phyloP scores from a whole-genome alignment of 2,113 vertebrate genomes.

The Poicephalus meyeri region DNA sequence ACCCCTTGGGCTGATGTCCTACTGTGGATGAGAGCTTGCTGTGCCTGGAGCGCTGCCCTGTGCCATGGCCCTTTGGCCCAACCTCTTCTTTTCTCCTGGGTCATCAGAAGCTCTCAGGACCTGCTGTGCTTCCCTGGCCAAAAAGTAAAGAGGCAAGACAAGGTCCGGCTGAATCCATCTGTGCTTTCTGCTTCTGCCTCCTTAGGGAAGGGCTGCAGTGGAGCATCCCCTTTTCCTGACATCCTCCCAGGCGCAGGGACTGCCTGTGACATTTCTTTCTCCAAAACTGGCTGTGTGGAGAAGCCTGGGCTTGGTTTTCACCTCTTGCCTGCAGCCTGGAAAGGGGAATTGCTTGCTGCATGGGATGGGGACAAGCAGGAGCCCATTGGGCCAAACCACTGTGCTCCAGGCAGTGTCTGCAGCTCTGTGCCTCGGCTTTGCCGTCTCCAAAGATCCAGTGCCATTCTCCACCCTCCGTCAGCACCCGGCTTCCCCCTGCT shows the following conservation, averaged over 20 bases:
- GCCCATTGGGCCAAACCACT: background rate
- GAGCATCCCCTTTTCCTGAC: accelerated
- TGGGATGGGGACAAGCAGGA: background rate
- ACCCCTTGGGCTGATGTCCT: accelerated
- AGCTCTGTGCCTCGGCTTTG: background rate
- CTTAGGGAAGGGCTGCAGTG: background rate
- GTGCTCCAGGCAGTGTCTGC: background rate
- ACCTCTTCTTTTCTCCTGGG: accelerated
- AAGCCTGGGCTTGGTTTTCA: background rate
- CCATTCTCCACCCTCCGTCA: background rate
- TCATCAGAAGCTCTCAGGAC: accelerated
- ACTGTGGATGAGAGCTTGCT: accelerated
- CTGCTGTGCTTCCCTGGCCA: background rate
- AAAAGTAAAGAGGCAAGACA: accelerated
- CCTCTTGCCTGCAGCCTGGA: accelerated
- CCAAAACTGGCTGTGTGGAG: background rate
- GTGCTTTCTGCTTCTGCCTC: background rate
- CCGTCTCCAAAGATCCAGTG: background rate
- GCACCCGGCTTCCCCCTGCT: accelerated
- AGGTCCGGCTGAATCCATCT: accelerated
- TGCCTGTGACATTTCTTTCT: background rate
- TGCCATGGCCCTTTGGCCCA: background rate
- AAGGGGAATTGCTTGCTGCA: background rate
- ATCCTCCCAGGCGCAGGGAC: background rate
- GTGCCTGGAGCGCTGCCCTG: background rate